Percentiles rank a stretch among this genome's conserved stretches.
These are phyloP conservation scores for Catagonus wagneri DNA, from an alignment of 2,113 vertebrate genomes.

Conservation along the genomic window DNA sequence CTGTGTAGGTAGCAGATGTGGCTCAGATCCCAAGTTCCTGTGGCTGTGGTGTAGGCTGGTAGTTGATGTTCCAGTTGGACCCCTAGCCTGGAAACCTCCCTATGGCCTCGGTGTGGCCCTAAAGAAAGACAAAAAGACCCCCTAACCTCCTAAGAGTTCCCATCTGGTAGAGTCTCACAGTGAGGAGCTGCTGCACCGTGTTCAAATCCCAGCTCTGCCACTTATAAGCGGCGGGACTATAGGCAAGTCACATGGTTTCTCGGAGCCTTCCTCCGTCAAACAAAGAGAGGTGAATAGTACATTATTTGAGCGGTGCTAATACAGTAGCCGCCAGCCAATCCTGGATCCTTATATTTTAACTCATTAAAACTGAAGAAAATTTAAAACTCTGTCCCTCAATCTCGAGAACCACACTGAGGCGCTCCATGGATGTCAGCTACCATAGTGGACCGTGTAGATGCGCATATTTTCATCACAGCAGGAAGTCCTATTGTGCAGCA, in stretches of 20 bases:
- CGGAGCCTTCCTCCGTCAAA: neutral
- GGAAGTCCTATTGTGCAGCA: neutral
- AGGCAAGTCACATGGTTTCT: neutral
- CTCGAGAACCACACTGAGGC: neutral
- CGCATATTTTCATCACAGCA: neutral
- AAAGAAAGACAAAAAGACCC: no score
- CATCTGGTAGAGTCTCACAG: accelerated
- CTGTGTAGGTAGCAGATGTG: no score
- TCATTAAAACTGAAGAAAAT: neutral
- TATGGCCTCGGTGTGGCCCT: no score
- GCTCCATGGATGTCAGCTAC: accelerated
- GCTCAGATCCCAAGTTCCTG: no score
- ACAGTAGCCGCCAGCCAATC: neutral
- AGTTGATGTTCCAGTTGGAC: no score
- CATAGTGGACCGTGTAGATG: no score
- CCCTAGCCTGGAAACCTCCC: no score
- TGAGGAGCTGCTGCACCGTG: neutral
- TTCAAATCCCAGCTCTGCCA: neutral
- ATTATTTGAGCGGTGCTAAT: accelerated
- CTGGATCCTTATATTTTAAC: neutral
- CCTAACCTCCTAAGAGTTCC: neutral
- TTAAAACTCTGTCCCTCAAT: neutral
- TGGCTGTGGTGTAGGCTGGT: no score
- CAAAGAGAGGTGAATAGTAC: neutral
- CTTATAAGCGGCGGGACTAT: neutral